Conservation (phyloP, 2,113 vertebrate genomes). For the Colinus virginianus region DNA sequence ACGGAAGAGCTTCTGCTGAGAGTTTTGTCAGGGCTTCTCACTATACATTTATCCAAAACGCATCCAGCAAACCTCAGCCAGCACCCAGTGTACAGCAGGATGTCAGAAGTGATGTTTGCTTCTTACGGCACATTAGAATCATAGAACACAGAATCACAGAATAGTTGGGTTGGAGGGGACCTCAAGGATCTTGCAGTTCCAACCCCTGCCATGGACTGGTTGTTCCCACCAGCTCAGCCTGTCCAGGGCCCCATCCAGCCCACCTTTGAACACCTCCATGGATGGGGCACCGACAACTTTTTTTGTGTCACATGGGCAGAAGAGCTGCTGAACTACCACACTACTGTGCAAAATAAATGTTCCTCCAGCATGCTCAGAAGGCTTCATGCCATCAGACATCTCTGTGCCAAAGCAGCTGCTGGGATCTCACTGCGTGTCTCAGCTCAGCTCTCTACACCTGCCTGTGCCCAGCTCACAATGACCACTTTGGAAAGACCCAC, state of each 20-base stretch:
- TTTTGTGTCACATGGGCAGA: background rate
- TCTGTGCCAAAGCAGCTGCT: background rate
- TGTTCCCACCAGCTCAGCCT: too few species aligned
- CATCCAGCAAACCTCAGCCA: too few species aligned
- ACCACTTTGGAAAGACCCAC: background rate
- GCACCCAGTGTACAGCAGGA: background rate
- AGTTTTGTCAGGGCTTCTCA: background rate
- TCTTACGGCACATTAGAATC: background rate
- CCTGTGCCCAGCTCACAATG: background rate
- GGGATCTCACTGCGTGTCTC: rapidly evolving
- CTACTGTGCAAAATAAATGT: background rate
- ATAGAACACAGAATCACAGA: too few species aligned
- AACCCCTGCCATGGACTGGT: too few species aligned
- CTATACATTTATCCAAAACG: background rate
- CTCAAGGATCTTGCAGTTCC: too few species aligned
- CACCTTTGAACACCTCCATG: too few species aligned
- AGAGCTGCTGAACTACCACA: background rate
- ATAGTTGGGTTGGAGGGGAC: too few species aligned
- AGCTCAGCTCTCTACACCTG: background rate
- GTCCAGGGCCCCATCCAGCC: too few species aligned
- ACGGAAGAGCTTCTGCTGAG: background rate
- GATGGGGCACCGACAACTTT: too few species aligned
- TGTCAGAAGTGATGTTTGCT: background rate
- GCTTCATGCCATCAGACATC: background rate
- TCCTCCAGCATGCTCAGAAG: background rate